Evolutionary conservation across 2,888 invertebrate species (phyloP).

Genomic region (Dyspetes luteomarginatus): DNA sequence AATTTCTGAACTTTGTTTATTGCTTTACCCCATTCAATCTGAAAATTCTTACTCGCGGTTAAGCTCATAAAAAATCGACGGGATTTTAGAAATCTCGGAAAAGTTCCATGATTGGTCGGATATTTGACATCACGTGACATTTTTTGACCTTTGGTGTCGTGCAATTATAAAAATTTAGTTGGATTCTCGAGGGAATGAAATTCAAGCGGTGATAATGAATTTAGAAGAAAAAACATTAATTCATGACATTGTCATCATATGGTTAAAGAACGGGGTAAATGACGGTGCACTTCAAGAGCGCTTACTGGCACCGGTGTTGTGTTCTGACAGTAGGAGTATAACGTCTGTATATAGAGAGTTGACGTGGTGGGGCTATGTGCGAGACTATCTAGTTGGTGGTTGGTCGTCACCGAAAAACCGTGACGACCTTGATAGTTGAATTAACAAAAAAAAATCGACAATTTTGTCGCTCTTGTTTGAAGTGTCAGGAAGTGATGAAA

Average conservation of each 20-base stretch:
- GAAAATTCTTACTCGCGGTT: neutral
- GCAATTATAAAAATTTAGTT: neutral
- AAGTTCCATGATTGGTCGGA: neutral
- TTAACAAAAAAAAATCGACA: neutral
- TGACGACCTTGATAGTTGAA: constrained; percentile 26
- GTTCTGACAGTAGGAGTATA: constrained; percentile 9
- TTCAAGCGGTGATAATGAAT: neutral
- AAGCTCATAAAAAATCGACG: neutral
- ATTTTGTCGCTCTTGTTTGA: neutral
- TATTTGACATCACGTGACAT: neutral
- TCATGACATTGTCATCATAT: too few species aligned
- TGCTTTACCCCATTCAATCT: neutral
- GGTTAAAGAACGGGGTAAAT: neutral
- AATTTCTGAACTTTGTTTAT: neutral
- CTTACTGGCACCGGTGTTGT: neutral
- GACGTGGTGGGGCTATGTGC: constrained; percentile 18
- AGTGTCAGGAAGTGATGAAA: neutral
- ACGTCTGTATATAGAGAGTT: neutral
- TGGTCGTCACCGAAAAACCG: constrained; percentile 24
- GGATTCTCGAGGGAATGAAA: neutral
- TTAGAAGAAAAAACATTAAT: neutral
- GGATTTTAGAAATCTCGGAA: neutral
- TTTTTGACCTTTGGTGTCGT: neutral
- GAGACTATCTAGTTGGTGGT: neutral
- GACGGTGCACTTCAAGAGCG: constrained; percentile 6